Base-by-base conservation (phyloP, 2,113 vertebrate species). In the Sinocyclocheilus grahami region DNA sequence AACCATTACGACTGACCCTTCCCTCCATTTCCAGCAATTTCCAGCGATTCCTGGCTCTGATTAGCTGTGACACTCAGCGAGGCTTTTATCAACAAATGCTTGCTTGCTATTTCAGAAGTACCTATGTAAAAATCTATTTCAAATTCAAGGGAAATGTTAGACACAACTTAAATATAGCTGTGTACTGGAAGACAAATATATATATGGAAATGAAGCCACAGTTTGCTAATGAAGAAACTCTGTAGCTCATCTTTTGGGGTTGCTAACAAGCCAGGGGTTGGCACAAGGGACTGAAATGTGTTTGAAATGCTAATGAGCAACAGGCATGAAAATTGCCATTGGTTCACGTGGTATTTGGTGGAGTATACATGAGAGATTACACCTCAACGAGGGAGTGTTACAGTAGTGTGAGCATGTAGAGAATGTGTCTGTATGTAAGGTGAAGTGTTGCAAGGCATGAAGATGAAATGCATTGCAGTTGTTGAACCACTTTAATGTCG, bases 271-370 rank as follows among this genome's bases (percentile, higher is more conserved):
- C 91, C 87, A 53, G 48, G 89, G 88, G 88, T 89, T 89, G 91
- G 90, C 90, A 90, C 82, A 78, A 90, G 91, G 91, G 89, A 93
- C 90, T 91, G 89, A 89, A 89, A 83, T 86, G 85, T 78, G 89
- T 94, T 94, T 94, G 94, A 95, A 93, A 93, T 94, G 92, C 91
- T 92, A 95, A 95, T 95, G 90, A 90, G 86, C 91, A 90, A 74
- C 89, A 86, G 89, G 88, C 89, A 87, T 85, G 69, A 91, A 77
- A 92, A 93, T 90, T 92, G 91, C 88, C 90, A 86, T 91, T 90
- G 1, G 86, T 88, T 92, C 91, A 91, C 90, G 90, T 89, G 90
- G 62, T 87, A 89, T 87, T 91, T 89, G 88, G 77, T 77, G 88
- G 85, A 90, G 87, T 91, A 78, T 72, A 79, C 83, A 62, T 48